These are phyloP conservation scores for Haliaeetus leucogaster DNA, from an alignment of 2,113 vertebrate genomes.

Conservation along the genomic window DNA sequence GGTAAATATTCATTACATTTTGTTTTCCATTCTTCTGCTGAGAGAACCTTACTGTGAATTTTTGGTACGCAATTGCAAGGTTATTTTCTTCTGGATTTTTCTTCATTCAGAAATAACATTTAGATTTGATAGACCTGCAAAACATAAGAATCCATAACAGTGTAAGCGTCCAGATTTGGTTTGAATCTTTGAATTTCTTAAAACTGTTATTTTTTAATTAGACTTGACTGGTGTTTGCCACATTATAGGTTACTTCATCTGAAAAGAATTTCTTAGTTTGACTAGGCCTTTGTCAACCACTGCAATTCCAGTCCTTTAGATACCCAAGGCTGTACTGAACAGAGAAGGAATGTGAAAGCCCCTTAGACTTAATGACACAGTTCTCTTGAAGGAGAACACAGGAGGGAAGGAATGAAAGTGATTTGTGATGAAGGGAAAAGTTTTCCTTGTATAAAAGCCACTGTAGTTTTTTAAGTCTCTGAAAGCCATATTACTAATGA, in stretches of 20 bases:
- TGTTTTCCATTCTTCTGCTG: background rate
- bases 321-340: background rate
- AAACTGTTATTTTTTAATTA: background rate
- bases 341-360: background rate
- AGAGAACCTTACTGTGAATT: background rate
- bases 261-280: background rate
- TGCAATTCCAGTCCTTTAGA: background rate
- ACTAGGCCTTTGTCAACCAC: background rate
- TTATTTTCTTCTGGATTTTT: background rate
- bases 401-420: background rate
- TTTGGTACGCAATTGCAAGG: fast-evolving
- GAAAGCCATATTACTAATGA: background rate
- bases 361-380: background rate
- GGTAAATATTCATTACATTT: conserved; percentile 70
- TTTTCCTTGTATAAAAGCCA: background rate
- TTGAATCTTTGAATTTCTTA: background rate
- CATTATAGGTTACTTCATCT: background rate
- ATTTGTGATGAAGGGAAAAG: background rate
- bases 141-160: background rate
- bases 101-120: background rate
- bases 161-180: background rate
- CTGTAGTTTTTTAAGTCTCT: background rate
- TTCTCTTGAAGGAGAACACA: background rate
- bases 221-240: background rate
- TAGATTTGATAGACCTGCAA: background rate